phyloP scores from a whole-genome alignment of 2,797 vertebrate genomes.

The Sardinella longiceps region DNA sequence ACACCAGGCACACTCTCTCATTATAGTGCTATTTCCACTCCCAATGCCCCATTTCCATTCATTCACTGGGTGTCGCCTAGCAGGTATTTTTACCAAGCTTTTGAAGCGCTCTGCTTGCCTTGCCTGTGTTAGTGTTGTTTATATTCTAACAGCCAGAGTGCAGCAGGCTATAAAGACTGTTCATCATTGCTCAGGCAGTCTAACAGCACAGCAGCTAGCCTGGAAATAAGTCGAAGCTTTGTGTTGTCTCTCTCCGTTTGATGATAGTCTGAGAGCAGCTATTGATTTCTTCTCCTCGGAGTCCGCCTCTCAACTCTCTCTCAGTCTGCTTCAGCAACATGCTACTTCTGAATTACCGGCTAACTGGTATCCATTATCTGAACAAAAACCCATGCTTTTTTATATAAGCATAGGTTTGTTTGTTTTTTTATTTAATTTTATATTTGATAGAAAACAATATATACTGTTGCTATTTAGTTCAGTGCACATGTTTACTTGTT shows the following conservation, averaged over 20 bases:
- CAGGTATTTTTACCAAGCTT: neutral
- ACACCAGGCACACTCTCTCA: neutral
- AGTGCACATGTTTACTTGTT: neutral
- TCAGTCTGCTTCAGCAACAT: neutral
- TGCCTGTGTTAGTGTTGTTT: neutral
- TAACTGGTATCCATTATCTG: neutral
- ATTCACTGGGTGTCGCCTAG: neutral
- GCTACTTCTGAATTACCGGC: neutral
- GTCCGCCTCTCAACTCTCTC: neutral
- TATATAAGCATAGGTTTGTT: neutral
- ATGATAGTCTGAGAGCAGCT: neutral
- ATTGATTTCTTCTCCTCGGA: neutral
- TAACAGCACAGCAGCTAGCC: neutral
- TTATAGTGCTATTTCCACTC: neutral
- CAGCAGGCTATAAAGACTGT: neutral
- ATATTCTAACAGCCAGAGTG: neutral
- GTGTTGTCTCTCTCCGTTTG: neutral
- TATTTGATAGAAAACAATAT: too few relatives aligned
- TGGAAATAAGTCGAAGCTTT: neutral
- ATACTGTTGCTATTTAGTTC: neutral
- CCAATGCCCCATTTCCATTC: neutral
- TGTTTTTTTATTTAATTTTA: too few relatives aligned
- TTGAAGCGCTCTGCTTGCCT: neutral
- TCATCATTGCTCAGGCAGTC: neutral
- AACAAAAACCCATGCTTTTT: neutral